Conservation (phyloP, 2,113 vertebrate species). For the Dromiciops gliroides region DNA sequence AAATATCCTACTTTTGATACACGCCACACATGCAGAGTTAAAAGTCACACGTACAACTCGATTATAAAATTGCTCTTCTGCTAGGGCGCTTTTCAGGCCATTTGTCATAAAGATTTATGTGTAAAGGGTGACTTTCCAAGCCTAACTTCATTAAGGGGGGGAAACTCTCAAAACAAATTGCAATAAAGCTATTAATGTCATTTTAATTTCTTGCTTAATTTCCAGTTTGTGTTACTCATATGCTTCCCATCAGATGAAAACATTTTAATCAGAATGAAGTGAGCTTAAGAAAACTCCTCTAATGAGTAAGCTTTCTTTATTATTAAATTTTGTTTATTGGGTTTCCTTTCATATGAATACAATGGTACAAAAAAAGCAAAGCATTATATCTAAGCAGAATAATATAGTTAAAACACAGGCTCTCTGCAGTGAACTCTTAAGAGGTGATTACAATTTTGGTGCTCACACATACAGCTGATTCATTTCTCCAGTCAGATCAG, state of each 20-base stretch:
- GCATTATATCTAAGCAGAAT: background rate
- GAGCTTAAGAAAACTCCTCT: constrained; percentile 42
- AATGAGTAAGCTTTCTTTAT: constrained; percentile 17
- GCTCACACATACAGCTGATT: background rate
- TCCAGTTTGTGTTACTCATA: constrained; percentile 43
- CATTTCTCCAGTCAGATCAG: background rate
- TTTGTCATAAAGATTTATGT: background rate
- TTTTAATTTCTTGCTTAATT: constrained; percentile 68
- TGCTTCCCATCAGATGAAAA: constrained; percentile 59
- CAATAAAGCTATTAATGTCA: constrained; percentile 27
- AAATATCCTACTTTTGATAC: background rate
- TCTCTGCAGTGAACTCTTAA: background rate
- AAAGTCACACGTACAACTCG: constrained; percentile 53
- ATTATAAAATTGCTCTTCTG: constrained; percentile 21
- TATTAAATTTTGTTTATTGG: constrained; percentile 20
- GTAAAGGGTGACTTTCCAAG: constrained; percentile 45
- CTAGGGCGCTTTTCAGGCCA: constrained; percentile 8
- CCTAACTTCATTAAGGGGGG: constrained; percentile 2
- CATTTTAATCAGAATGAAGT: constrained; percentile 64
- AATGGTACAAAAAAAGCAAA: background rate
- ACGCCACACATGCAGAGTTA: background rate
- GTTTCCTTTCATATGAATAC: background rate
- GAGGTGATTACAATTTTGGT: background rate
- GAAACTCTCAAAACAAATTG: constrained; percentile 34
- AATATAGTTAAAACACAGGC: background rate